A percentile compares a stretch with the other conserved stretches of the same genome.
phyloP scores from a whole-genome alignment of 2,113 vertebrate species.

The Bungarus multicinctus region DNA sequence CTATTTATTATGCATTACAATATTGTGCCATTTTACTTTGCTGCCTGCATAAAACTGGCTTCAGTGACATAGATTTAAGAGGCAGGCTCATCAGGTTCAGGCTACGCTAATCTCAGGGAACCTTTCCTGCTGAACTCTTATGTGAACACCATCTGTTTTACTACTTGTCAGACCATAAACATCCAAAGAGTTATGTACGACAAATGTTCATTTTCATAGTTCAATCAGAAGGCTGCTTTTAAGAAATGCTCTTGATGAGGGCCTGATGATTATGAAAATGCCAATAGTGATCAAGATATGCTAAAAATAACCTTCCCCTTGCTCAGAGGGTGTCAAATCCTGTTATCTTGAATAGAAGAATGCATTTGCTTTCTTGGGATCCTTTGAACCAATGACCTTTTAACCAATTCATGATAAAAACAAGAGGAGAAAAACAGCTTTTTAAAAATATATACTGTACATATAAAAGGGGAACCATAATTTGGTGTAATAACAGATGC shows the following conservation, averaged over 20 bases:
- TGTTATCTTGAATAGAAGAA: background rate
- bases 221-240: background rate
- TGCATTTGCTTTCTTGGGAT: background rate
- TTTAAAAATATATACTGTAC: background rate
- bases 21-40: background rate
- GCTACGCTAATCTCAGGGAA: background rate
- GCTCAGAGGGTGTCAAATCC: background rate
- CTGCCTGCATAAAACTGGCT: background rate
- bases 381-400: background rate
- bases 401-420: background rate
- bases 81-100: background rate
- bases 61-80: conserved; percentile 30
- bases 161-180: background rate
- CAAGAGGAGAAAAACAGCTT: background rate
- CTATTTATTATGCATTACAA: background rate
- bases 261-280: background rate
- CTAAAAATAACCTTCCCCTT: background rate
- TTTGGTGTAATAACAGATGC: background rate
- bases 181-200: background rate
- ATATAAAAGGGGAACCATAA: background rate
- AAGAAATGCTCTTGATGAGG: background rate
- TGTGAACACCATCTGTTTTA: conserved; percentile 11
- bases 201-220: background rate
- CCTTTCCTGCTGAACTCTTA: background rate
- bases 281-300: background rate